Conservation (phyloP, 2,888 invertebrate species). For the Microdon myrmicae region DNA sequence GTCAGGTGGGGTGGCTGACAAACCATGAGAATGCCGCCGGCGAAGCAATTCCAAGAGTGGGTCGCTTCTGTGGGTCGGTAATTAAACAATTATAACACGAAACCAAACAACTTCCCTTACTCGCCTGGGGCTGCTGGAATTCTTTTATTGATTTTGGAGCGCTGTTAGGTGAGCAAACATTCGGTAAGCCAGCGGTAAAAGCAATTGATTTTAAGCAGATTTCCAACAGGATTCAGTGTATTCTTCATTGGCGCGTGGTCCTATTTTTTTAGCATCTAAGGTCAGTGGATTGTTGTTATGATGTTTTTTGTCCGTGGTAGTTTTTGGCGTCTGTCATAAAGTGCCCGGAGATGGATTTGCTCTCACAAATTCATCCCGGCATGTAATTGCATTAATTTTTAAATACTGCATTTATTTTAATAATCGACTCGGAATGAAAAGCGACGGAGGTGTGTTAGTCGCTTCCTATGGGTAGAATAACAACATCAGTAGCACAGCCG, state of each 20-base stretch:
- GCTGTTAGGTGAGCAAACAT: slow-evolving; percentile 39
- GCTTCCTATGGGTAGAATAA: slow-evolving; percentile 33
- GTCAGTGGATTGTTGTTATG: slow-evolving; percentile 26
- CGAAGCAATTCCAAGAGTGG: slow-evolving; percentile 11
- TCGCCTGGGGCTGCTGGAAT: slow-evolving; percentile 35
- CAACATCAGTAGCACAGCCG: slow-evolving; percentile 23
- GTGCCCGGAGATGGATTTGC: slow-evolving; percentile 45
- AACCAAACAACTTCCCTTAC: slow-evolving; percentile 44
- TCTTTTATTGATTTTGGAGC: slow-evolving; percentile 40
- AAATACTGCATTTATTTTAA: slow-evolving; percentile 53
- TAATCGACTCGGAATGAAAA: slow-evolving; percentile 37
- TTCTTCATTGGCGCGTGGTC: slow-evolving; percentile 48
- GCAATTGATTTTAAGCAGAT: slow-evolving; percentile 27
- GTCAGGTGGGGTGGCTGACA: slow-evolving; percentile 26
- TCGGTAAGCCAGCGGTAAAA: slow-evolving; percentile 21
- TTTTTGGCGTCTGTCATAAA: slow-evolving; percentile 30
- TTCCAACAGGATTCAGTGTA: slow-evolving; percentile 18
- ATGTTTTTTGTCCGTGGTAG: slow-evolving; percentile 16
- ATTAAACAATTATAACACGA: slow-evolving; percentile 52
- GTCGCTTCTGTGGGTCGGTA: slow-evolving; percentile 30
- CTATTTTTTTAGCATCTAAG: slow-evolving; percentile 20
- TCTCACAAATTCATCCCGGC: slow-evolving; percentile 45
- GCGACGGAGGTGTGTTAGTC: slow-evolving; percentile 14
- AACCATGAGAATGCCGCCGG: slow-evolving; percentile 50
- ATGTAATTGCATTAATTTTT: slow-evolving; percentile 55